Evolutionary conservation across 2,888 invertebrate genomes (phyloP).

Genomic region (Cloeon dipterum): DNA sequence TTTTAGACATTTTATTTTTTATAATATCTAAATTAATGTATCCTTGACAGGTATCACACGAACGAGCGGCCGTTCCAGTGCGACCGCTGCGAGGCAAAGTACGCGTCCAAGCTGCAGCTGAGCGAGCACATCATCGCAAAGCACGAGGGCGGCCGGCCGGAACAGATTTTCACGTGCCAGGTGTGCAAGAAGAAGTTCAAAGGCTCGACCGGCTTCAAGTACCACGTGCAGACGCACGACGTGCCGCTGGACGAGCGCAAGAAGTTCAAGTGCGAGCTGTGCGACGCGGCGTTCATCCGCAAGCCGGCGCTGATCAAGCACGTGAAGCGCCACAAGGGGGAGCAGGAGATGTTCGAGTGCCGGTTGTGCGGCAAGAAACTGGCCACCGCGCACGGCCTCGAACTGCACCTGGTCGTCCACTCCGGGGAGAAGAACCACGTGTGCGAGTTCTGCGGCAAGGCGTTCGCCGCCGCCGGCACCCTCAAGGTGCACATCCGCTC

Average conservation of each 20-base stretch:
- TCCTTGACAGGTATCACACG: background rate
- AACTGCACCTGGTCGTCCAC: background rate
- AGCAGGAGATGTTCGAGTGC: background rate
- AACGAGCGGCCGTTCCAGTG: background rate
- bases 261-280: background rate
- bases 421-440: background rate
- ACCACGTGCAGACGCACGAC: background rate
- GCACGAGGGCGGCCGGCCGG: background rate
- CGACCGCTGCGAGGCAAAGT: background rate
- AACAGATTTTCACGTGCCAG: background rate
- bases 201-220: background rate
- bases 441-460: conserved; percentile 1
- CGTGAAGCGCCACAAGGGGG: background rate
- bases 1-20: too few species aligned
- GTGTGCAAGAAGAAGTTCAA: background rate
- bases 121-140: background rate
- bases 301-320: background rate
- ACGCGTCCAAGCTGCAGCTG: background rate
- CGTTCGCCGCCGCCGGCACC: background rate
- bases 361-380: background rate
- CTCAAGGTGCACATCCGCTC: background rate
- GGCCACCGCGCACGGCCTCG: background rate
- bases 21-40: too few species aligned
- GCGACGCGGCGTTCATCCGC: background rate
- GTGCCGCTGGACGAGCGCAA: background rate